A percentile compares a stretch with the other conserved stretches of the same genome.
phyloP scores from a whole-genome alignment of 2,888 invertebrate genomes.

The Lysandra bellargus region DNA sequence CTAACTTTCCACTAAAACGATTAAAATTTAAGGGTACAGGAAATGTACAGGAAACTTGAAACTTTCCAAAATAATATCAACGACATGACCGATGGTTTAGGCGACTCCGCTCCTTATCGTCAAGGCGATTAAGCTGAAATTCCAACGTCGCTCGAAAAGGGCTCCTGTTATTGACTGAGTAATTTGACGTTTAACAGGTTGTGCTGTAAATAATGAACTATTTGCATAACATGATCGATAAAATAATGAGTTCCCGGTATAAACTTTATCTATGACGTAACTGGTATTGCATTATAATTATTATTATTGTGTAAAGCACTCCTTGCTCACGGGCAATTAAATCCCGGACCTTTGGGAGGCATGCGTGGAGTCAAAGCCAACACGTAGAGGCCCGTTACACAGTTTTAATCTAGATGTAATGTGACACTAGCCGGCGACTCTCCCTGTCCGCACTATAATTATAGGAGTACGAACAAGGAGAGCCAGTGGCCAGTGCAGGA shows the following conservation, averaged over 20 bases:
- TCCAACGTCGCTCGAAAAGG: neutral
- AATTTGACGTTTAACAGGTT: neutral
- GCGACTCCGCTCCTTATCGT: neutral
- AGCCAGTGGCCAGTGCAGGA: too few relatives aligned
- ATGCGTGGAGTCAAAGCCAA: too few relatives aligned
- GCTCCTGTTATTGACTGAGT: neutral
- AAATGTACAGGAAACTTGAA: neutral
- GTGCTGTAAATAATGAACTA: constrained; percentile 1
- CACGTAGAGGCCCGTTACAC: too few relatives aligned
- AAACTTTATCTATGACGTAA: neutral
- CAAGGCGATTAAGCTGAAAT: neutral
- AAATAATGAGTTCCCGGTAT: neutral
- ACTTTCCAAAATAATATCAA: neutral
- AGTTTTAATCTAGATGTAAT: too few relatives aligned
- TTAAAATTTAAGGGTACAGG: neutral
- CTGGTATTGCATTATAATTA: neutral
- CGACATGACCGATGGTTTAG: neutral
- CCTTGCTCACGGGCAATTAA: too few relatives aligned
- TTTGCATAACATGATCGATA: constrained; percentile 1
- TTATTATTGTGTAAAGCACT: neutral
- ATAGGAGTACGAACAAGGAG: too few relatives aligned
- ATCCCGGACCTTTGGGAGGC: too few relatives aligned
- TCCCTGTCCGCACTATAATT: too few relatives aligned
- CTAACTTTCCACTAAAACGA: neutral
- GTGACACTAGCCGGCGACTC: too few relatives aligned